Base-by-base conservation (phyloP, 2,888 invertebrate genomes). In the Acholoe squamosa region DNA sequence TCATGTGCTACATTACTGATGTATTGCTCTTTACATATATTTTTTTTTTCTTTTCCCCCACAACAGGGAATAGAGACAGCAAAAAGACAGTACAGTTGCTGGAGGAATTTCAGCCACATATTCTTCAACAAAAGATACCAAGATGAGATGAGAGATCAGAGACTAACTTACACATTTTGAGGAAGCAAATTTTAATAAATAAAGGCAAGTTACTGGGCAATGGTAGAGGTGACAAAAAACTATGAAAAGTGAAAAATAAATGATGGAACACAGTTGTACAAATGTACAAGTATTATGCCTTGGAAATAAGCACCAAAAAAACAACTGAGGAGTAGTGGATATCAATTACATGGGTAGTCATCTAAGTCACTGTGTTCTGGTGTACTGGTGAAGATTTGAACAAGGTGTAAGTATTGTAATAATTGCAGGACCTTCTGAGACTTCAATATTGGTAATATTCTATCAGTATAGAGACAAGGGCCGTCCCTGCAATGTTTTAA, bases 131-230 rank as follows among this genome's bases (percentile, higher is more conserved):
- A 80, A 80, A 43, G 19, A 43, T 80, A 43, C n/a, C 5, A 33
- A 33, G 80, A 80, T 80, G 80, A 80, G 80, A 80, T 80, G 80
- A 43, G 80, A 80, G 33, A 14, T 61, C 14, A 0, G 28, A 28
- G 25, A 16, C 7, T 28, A 28, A 71, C 71, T 16, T 71, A 28
- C 71, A 61, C 61, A 61, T 61, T 61, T 61, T 61, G 61, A 76
- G 31, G 25, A 76, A 76, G 33, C 31, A 80, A 80, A 43, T 80
- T n/a, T n/a, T 34, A 80, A 14, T 16, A 80, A 80, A 33, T 31
- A 25, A 80, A 43, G 80, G 80, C 80, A 80, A 80, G 80, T 80
- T 80, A 80, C 80, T 80, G 80, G 80, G 80, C 80, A 80, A 71
- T 28, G 34, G 43, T 33, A 33, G 80, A 43, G 43, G 19, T 80